phyloP scores from a whole-genome alignment of 2,113 vertebrate species.

The Camelus dromedarius region DNA sequence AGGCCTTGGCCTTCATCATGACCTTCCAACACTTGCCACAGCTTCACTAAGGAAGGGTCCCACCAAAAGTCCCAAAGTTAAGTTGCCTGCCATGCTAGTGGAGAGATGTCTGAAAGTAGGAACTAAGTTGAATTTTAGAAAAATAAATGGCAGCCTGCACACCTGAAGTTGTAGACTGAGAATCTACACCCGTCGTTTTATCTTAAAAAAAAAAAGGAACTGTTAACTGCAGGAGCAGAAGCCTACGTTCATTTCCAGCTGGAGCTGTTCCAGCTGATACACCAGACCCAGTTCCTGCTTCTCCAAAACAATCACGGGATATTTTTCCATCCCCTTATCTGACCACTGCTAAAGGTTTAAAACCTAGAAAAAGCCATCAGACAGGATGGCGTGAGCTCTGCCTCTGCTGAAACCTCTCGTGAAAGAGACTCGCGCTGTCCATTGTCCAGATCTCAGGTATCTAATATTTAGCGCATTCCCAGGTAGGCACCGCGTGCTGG shows the following conservation, averaged over 20 bases:
- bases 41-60: background rate
- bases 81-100: background rate
- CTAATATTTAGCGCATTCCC: slow-evolving; percentile 58
- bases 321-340: slow-evolving; percentile 56
- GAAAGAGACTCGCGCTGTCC: background rate
- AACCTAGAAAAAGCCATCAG: slow-evolving; percentile 44
- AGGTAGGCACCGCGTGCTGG: background rate
- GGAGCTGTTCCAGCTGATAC: background rate
- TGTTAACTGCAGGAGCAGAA: background rate
- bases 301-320: slow-evolving; percentile 48
- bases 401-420: slow-evolving; percentile 44
- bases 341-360: slow-evolving; percentile 43
- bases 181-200: background rate
- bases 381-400: slow-evolving; percentile 31
- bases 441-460: background rate
- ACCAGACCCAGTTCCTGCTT: background rate
- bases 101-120: background rate
- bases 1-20: background rate
- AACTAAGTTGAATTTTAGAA: slow-evolving; percentile 21
- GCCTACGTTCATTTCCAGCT: background rate
- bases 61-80: background rate
- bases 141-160: background rate
- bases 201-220: background rate
- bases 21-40: background rate
- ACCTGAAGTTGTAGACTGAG: background rate